Evolutionary conservation across 1,140 invertebrate species (phyloP), one percentile per base, ranked within the genome.

Genomic region (Dreissena polymorpha): DNA sequence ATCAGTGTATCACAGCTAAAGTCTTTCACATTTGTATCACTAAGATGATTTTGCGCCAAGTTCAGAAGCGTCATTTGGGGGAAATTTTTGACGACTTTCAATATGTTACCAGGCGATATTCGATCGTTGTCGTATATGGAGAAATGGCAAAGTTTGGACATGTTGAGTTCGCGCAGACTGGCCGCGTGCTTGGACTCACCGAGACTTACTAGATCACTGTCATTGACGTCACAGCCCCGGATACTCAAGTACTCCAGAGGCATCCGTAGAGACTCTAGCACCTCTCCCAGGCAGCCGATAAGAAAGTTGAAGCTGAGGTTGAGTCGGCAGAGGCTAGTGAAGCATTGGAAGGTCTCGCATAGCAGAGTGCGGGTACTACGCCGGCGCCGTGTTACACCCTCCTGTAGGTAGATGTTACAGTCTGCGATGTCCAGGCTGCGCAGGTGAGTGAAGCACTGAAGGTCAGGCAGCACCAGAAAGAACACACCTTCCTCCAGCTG

Each of bases 291-390:
- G 50, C 89, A 90, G 13, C 89, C 89, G 0, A 88, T 23, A 0
- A 90, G 73, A 64, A 86, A 90, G 81, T 89, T 90, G 76, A 86
- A 88, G 53, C 88, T 87, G 21, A 90, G 69, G 82, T 90, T 88
- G 8, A 90, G 69, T 53, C 88, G 55, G 8, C 72, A 71, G 39
- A 90, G 78, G 72, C 85, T 71, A 7, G 74, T 55, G 53, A 90
- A 88, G 51, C 75, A 77, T 7, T 53, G 55, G 8, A 89, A 64
- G 3, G 84, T 84, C 18, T 83, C 69, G 0, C 69, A 71, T 10
- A 90, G 75, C 53, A 76, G 81, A 16, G 69, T 51, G 10, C 89
- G 82, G 5, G 81, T 80, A 5, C 57, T 50, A 7, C 88, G 88
- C 10, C 87, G 71, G 53, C 86, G 88, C 23, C 89, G 81, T 13